phyloP scores from a whole-genome alignment of 2,113 vertebrate species.

The chimpanzee (Pan troglodytes) region NHGRI_mPanTro3-v2.1_pri NC_072412.2:87260501-87261000 shows the following conservation, averaged over 20 bases:
- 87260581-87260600: background rate
- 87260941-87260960: constrained; percentile 26
- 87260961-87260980: background rate
- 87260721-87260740: background rate
- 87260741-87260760: background rate
- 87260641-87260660: background rate
- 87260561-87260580: background rate
- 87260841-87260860: background rate
- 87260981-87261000: constrained; percentile 54
- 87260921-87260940: constrained; percentile 28
- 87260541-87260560: background rate
- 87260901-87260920: constrained; percentile 47
- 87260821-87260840: background rate
- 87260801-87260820: background rate
- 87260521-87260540: background rate
- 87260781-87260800: background rate
- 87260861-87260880: constrained; percentile 13
- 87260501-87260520: background rate
- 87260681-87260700: background rate
- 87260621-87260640: background rate
- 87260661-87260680: background rate
- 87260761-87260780: background rate
- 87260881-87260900: constrained; percentile 29
- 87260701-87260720: background rate
- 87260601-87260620: background rate